Evolutionary conservation across 2,888 invertebrate genomes (phyloP), one percentile per base, ranked within the genome.

Genomic region (Hypomecis punctinalis): DNA sequence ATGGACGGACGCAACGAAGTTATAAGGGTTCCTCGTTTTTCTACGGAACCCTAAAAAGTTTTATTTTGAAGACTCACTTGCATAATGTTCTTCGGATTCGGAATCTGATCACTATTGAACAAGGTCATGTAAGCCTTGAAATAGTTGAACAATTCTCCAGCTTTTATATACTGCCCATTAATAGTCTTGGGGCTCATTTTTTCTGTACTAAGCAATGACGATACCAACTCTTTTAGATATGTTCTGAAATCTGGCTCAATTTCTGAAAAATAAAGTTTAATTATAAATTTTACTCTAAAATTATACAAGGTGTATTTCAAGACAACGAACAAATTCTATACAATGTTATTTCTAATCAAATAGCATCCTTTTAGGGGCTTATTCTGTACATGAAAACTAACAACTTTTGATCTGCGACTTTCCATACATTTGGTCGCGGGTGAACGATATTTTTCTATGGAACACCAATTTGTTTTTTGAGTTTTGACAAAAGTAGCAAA

Each of bases 61-160:
- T 48, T 2, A 11, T 37, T 51, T 9, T 5, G 37, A 43, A 37
- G 5, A n/a, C 46, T 56, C 39, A 59, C 63, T 43, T 65, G 42
- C 61, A 65, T 39, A 37, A 67, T 63, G 35, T 40, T 60, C 13
- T n/a, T 53, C 3, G 67, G 63, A 13, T 10, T 63, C 0, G 63
- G 58, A 8, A 67, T 61, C 42, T 54, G 9, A n/a, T 60, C 47
- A 13, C 66, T 63, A 43, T 60, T 66, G 48, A 66, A 63, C 10
- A 63, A n/a, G 4, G 13, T 45, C 62, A 66, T 60, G 53, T 66
- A 66, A 35, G 56, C 43, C 9, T 56, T 56, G 48, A 63, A 66
- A 5, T 63, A 66, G 10, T 53, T 67, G 43, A 42, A 55, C 35
- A 67, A 35, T 5, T 67, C 67, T 33, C 63, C 42, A 10, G 58